Evolutionary conservation across 2,888 invertebrate species (phyloP).

Genomic region (Pinctada fucata): DNA sequence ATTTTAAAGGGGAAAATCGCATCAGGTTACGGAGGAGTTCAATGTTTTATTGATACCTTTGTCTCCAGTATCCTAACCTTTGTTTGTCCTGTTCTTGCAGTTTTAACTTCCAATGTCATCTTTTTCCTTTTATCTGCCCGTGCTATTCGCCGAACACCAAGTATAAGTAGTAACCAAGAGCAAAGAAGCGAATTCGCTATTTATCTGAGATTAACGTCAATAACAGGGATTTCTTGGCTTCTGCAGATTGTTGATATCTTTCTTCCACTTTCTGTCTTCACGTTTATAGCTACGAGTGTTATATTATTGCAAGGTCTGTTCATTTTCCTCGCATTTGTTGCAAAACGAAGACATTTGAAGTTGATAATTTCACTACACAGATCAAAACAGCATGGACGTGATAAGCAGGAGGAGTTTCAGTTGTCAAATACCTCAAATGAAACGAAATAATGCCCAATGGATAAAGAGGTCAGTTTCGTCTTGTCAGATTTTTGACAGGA

Average conservation of each 20-base stretch:
- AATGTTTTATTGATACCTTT: not conserved
- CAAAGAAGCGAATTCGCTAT: not conserved
- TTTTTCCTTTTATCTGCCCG: not conserved
- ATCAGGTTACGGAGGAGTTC: not conserved
- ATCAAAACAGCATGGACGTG: too few species aligned
- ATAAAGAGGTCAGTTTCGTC: too few species aligned
- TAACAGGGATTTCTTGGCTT: conserved; percentile 4
- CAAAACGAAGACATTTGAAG: not conserved
- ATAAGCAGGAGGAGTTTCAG: too few species aligned
- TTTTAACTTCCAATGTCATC: not conserved
- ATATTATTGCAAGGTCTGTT: not conserved
- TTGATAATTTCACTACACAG: not conserved
- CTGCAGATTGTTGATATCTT: conserved; percentile 2
- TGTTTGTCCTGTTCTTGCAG: not conserved
- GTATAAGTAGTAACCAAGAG: not conserved
- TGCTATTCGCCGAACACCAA: not conserved
- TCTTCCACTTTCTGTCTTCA: not conserved
- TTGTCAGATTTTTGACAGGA: too few species aligned
- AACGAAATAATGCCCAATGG: too few species aligned
- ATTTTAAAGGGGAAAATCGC: not conserved
- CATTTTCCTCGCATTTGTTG: conserved; percentile 5
- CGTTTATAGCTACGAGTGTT: not conserved
- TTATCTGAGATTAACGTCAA: not conserved
- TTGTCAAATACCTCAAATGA: too few species aligned
- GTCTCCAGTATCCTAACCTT: not conserved